A percentile compares a stretch with the other conserved stretches of the same genome.
Evolutionary conservation across 2,113 vertebrate species (phyloP).

Genomic region (Semnornis frantzii): DNA sequence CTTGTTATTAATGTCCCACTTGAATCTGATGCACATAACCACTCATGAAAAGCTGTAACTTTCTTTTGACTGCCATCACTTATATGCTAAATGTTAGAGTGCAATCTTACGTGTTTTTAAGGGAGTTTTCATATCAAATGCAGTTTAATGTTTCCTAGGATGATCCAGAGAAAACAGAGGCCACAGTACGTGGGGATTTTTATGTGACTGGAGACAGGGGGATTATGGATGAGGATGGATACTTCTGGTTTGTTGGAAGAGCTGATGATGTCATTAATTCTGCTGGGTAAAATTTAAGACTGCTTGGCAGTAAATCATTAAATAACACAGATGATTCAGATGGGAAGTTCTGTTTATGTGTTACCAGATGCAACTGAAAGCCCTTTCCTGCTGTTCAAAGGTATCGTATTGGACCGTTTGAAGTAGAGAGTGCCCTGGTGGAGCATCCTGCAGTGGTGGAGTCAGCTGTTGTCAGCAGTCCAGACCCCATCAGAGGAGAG

Average conservation of each 20-base stretch:
- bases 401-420: conserved; percentile 86
- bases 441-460: conserved; percentile 83
- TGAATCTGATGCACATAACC: not conserved
- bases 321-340: not conserved
- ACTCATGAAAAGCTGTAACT: not conserved
- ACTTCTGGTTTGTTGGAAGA: conserved; percentile 86
- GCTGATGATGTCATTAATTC: conserved; percentile 85
- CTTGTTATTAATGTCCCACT: not conserved
- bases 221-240: conserved; percentile 80
- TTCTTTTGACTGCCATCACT: not conserved
- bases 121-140: not conserved
- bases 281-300: conserved; percentile 76
- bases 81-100: not conserved
- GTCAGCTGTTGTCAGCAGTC: conserved; percentile 85
- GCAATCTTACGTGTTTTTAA: not conserved
- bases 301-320: not conserved
- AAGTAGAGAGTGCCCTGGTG: conserved; percentile 84
- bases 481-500: conserved; percentile 85
- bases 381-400: conserved; percentile 49
- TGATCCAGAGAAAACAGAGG: conserved; percentile 77
- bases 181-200: conserved; percentile 76
- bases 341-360: not conserved
- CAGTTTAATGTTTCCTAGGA: conserved; percentile 66
- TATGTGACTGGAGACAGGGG: conserved; percentile 85
- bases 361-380: not conserved